These are phyloP conservation scores for Aspidoscelis tigris DNA, from an alignment of 2,113 vertebrate genomes.

Conservation along the genomic window DNA sequence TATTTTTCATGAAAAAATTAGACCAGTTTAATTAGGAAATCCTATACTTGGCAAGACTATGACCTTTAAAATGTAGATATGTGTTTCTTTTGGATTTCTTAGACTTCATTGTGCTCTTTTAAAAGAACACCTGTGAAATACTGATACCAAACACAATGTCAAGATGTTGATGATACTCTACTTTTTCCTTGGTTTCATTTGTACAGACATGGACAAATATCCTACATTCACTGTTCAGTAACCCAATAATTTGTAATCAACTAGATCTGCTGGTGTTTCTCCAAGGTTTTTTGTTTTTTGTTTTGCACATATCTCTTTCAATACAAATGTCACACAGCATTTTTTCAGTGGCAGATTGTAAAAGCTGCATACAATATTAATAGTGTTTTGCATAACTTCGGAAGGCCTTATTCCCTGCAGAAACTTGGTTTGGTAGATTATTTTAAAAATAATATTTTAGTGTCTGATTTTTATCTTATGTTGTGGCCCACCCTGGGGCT, in stretches of 20 bases:
- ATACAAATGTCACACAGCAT: too few relatives aligned
- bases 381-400: too few relatives aligned
- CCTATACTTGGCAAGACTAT: neutral
- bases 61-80: neutral
- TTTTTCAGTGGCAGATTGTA: too few relatives aligned
- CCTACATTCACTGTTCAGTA: neutral
- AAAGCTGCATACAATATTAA: too few relatives aligned
- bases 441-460: too few relatives aligned
- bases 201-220: neutral
- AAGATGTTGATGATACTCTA: neutral
- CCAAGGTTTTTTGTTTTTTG: too few relatives aligned
- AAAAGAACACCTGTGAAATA: neutral
- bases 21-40: neutral
- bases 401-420: too few relatives aligned
- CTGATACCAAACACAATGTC: neutral
- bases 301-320: too few relatives aligned
- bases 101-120: neutral
- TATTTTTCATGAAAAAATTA: neutral
- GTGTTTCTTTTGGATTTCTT: neutral
- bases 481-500: too few relatives aligned
- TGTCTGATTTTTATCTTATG: too few relatives aligned
- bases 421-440: too few relatives aligned
- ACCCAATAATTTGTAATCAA: neutral
- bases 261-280: neutral
- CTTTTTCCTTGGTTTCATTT: neutral